Base-by-base conservation (phyloP, 2,888 invertebrate species). In the Agonopterix subpropinquella region DNA sequence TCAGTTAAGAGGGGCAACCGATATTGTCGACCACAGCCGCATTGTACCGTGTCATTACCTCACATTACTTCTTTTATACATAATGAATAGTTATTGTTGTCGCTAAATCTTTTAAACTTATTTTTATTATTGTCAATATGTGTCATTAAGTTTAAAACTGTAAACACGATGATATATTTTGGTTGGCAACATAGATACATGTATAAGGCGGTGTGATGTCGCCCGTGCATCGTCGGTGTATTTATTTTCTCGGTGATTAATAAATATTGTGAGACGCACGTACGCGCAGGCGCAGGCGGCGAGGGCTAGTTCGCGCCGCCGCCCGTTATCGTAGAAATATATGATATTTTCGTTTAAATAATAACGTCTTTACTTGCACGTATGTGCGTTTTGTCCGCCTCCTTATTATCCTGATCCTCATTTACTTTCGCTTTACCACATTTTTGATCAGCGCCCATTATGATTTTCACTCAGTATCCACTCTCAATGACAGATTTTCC, bases 341-440 rank as follows among this genome's bases (percentile, higher is more conserved):
- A 87, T 84, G 84, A 86, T 87, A 87, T 87, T 87, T 87, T 87
- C 86, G 87, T 87, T 87, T 87, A 87, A 72, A 74, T 59, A 76
- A 28, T 76, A 41, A 41, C 43, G 36, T 47, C 35, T 52, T 56
- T 54, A 54, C 54, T 58, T 53, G 51, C 35, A 28, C 35, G 10
- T 18, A 10, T 28, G 28, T 28, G 28, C 28, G 28, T 28, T 28
- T 28, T 28, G 28, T 28, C 28, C 28, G 7, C 28, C 5, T 28
- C 28, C 28, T 18, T 18, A 18, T 18, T 18, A 28, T 28, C 28
- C 4, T 3, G 18, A 18, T 18, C 18, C 18, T 18, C 18, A 18
- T 18, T 18, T 18, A 18, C 18, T 18, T 18, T 18, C 2, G 18
- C 18, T 18, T 18, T 18, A 18, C 1, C 15, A 18, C 18, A 18